phyloP scores from a whole-genome alignment of 23 tunicate species.

The Halocynthia aurantium region DNA sequence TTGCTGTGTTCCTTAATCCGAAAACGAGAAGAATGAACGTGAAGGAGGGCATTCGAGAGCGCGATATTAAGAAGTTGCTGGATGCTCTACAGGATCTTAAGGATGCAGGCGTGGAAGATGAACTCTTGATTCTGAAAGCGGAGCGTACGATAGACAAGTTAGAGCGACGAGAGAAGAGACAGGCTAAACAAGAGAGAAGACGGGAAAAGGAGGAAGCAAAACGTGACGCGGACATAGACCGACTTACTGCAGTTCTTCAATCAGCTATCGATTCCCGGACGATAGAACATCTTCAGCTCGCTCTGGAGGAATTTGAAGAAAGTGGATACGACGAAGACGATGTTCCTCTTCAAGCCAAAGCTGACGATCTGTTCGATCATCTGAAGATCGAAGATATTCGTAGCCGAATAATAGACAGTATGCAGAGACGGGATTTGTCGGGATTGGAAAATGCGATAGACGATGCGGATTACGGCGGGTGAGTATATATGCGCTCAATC shows the following conservation, averaged over 20 bases:
- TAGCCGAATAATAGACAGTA: slow-evolving; percentile 31
- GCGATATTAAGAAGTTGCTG: slow-evolving; percentile 30
- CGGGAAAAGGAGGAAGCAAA: slow-evolving; percentile 23
- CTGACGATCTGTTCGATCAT: slow-evolving; percentile 56
- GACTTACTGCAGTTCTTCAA: slow-evolving; percentile 25
- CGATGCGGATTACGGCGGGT: slow-evolving; percentile 79
- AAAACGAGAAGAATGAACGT: slow-evolving; percentile 29
- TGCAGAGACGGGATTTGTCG: slow-evolving; percentile 44
- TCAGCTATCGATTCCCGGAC: slow-evolving; percentile 41
- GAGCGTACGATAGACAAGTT: slow-evolving; percentile 52
- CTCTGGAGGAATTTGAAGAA: slow-evolving; percentile 57
- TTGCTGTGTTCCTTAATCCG: slow-evolving; percentile 59
- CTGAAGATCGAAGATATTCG: slow-evolving; percentile 35
- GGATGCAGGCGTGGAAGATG: slow-evolving; percentile 40
- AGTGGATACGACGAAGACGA: slow-evolving; percentile 58
- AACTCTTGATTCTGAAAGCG: slow-evolving; percentile 34
- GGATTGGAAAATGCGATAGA: slow-evolving; percentile 48
- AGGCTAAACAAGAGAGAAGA: slow-evolving; percentile 33
- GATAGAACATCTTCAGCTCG: slow-evolving; percentile 45
- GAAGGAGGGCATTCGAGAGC: slow-evolving; percentile 23
- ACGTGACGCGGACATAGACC: slow-evolving; percentile 40
- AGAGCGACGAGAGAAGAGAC: slow-evolving; percentile 34
- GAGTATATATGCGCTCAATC: not conserved
- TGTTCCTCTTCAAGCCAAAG: slow-evolving; percentile 47
- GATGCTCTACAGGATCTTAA: slow-evolving; percentile 40